These are phyloP conservation scores for Orcinus orca DNA, from an alignment of 2,113 vertebrate genomes.

Conservation along the genomic window DNA sequence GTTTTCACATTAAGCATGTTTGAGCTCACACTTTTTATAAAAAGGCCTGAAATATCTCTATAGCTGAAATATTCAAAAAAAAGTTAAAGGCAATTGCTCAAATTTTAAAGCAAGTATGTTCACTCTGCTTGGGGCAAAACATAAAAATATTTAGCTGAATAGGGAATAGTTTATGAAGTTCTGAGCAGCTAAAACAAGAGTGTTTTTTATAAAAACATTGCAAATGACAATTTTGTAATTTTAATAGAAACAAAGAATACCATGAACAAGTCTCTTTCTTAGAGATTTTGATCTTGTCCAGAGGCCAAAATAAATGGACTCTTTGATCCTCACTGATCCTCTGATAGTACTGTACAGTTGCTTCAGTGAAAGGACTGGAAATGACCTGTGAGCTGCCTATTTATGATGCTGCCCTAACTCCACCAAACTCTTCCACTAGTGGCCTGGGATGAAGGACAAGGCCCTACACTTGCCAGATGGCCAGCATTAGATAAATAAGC, in stretches of 20 bases:
- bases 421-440: neutral
- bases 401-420: neutral
- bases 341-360: neutral
- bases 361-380: neutral
- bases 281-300: neutral
- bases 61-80: neutral
- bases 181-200: neutral
- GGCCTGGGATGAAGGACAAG: neutral
- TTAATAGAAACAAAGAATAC: neutral
- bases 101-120: neutral
- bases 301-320: neutral
- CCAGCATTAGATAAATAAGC: neutral
- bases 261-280: neutral
- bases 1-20: neutral
- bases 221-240: neutral
- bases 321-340: neutral
- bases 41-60: neutral
- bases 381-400: neutral
- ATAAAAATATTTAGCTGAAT: neutral
- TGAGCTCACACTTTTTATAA: neutral
- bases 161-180: neutral
- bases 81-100: neutral
- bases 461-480: neutral
- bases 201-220: neutral
- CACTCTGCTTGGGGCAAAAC: neutral